These are phyloP conservation scores for Coregonus clupeaformis DNA, from an alignment of 2,113 vertebrate species.

Conservation along the genomic window DNA sequence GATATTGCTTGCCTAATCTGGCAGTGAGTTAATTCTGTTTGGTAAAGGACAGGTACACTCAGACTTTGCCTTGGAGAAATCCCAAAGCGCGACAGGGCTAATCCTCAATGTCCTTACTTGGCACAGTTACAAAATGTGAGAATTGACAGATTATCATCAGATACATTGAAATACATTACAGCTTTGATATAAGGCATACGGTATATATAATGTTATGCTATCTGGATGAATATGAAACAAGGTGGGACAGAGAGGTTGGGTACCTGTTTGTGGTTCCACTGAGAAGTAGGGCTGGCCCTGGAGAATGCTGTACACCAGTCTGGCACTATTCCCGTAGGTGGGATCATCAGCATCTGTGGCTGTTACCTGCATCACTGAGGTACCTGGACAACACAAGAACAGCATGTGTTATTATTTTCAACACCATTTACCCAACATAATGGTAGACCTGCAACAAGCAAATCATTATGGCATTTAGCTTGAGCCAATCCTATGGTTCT, in stretches of 20 bases:
- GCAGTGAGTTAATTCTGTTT: conserved; percentile 20
- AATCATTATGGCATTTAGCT: neutral
- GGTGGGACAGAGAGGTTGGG: neutral
- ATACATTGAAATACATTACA: neutral
- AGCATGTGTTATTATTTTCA: neutral
- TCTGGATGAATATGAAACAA: too few relatives aligned
- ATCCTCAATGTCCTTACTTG: neutral
- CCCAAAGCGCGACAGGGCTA: conserved; percentile 13
- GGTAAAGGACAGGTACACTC: conserved; percentile 23
- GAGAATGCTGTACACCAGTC: conserved; percentile 95
- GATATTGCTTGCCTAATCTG: conserved; percentile 32
- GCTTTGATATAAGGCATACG: neutral
- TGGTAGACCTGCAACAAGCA: neutral
- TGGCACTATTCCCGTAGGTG: conserved; percentile 97
- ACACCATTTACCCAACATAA: neutral
- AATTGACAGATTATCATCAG: neutral
- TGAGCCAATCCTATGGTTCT: neutral
- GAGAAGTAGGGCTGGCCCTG: conserved; percentile 98
- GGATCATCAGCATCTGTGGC: conserved; percentile 97
- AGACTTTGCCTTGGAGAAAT: neutral
- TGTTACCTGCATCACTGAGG: conserved; percentile 96
- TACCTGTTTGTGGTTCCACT: conserved; percentile 97
- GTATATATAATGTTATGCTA: too few relatives aligned
- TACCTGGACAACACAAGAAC: conserved; percentile 75
- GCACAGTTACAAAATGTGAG: neutral